Base-by-base conservation (phyloP, 23 tunicate species). In the Ascidia mentula region DNA sequence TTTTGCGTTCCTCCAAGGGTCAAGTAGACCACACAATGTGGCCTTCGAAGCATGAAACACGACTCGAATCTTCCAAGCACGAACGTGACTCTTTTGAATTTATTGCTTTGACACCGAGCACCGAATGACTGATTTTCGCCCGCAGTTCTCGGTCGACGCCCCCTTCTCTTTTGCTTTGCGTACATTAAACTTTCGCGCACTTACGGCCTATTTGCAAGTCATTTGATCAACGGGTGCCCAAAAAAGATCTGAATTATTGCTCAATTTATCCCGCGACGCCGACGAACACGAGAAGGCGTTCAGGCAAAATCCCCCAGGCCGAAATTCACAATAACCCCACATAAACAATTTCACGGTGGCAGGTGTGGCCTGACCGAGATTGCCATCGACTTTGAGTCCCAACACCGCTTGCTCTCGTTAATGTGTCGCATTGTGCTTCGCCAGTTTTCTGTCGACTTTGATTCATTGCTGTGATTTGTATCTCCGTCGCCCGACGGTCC, bases 291-390 rank as follows among this genome's bases (percentile, higher is more conserved):
- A 28, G 24, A 3, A 20, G 28, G 65, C 7, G 28, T 26, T 53
- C 24, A 3, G 24, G 24, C 22, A 26, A 28, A 53, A 5, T 53
- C 65, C 65, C 65, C 13, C 7, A 26, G 65, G 65, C 13, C 24
- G 7, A 3, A 28, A 53, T 20, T 53, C 13, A 28, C 65, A 6
- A 53, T 53, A 53, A 53, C 65, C 65, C 24, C 24, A 28, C 65
- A 53, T 53, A 53, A 53, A 53, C 65, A 53, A 53, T 53, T 53
- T 53, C 65, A 53, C 65, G 65, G 65, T 53, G 65, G 65, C 65
- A 53, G 65, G 65, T 53, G 65, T 53, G 24, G 65, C 65, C 65
- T 53, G 65, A 53, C 65, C 24, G 65, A 53, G 65, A 53, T 53
- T 53, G 65, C 65, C 65, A 53, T 53, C 65, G 65, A 53, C 65